Conservation (phyloP, 2,113 vertebrate genomes). For the Heterocephalus glaber region DNA sequence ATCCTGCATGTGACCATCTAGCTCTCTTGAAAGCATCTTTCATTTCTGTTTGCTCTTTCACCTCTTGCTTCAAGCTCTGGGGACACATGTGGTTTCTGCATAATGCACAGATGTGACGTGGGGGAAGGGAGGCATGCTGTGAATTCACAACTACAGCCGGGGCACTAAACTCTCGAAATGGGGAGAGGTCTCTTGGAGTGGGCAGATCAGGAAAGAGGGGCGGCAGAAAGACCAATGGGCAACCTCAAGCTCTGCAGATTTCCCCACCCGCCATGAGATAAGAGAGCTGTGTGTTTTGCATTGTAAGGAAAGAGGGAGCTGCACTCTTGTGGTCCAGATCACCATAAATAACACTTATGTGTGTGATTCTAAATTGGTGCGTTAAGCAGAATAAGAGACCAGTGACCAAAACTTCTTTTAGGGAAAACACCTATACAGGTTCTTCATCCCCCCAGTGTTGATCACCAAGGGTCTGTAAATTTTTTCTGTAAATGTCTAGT, state of each 20-base stretch:
- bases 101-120: slow-evolving; percentile 74
- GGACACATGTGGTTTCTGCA: slow-evolving; percentile 71
- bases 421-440: not conserved
- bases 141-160: not conserved
- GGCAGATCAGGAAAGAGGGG: not conserved
- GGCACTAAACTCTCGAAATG: not conserved
- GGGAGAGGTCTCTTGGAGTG: not conserved
- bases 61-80: slow-evolving; percentile 67
- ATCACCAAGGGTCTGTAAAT: not conserved
- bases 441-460: not conserved
- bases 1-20: not conserved
- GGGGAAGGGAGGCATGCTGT: not conserved
- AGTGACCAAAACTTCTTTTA: not conserved
- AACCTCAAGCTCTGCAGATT: not conserved
- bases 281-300: not conserved
- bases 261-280: fast-evolving
- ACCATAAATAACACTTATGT: not conserved
- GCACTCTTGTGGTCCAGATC: not conserved
- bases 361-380: slow-evolving; percentile 1
- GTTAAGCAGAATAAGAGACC: not conserved
- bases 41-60: slow-evolving; percentile 68
- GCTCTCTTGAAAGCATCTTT: slow-evolving; percentile 45
- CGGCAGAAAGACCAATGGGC: not conserved
- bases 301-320: not conserved
- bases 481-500: slow-evolving; percentile 11